Conservation (phyloP, 2,797 vertebrate genomes). For the Heliangelus exortis region DNA sequence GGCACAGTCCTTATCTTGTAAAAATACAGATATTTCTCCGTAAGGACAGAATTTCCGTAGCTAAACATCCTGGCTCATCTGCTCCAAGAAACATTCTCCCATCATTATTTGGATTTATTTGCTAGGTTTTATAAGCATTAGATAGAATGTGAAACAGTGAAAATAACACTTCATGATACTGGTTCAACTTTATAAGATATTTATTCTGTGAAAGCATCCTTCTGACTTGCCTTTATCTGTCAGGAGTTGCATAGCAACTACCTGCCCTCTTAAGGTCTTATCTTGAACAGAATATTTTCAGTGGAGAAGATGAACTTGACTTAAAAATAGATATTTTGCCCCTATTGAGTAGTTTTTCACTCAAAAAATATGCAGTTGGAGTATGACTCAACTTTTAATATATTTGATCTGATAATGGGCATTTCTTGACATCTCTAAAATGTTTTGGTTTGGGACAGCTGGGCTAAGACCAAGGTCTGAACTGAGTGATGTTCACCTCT, state of each 20-base stretch:
- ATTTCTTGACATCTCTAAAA: background rate
- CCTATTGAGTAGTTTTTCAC: conserved; percentile 20
- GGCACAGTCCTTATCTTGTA: conserved; percentile 45
- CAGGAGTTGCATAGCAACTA: conserved; percentile 39
- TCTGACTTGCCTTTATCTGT: background rate
- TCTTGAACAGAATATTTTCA: background rate
- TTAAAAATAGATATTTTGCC: conserved; percentile 54
- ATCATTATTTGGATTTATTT: background rate
- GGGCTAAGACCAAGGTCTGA: background rate
- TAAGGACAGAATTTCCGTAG: conserved; percentile 19
- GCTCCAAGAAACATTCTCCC: conserved; percentile 13
- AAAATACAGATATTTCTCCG: conserved; percentile 49
- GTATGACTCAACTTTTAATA: background rate
- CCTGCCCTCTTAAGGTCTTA: conserved; percentile 27
- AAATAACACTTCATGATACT: background rate
- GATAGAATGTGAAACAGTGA: background rate
- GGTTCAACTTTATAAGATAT: background rate
- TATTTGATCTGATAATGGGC: background rate
- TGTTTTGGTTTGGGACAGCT: background rate
- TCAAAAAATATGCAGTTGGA: background rate
- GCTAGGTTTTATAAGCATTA: conserved; percentile 18
- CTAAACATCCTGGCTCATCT: conserved; percentile 42
- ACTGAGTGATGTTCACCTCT: background rate
- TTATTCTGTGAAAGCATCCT: background rate
- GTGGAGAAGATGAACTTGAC: conserved; percentile 2